These are phyloP conservation scores for Amphilophus citrinellus DNA, from an alignment of 2,113 vertebrate genomes.

Conservation along the genomic window DNA sequence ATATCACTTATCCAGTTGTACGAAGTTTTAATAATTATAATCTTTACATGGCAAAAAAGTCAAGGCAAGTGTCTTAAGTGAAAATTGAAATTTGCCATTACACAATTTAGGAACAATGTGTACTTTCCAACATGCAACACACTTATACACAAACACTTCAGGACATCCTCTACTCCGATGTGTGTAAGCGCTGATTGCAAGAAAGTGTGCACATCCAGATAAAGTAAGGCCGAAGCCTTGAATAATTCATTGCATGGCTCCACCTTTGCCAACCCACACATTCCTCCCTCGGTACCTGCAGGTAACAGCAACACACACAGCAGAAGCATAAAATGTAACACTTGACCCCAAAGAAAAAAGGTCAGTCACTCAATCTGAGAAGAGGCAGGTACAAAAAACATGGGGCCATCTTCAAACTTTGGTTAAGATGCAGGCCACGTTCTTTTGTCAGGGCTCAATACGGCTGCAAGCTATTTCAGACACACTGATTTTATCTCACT, in stretches of 20 bases:
- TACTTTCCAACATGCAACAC: neutral
- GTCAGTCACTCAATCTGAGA: conserved; percentile 39
- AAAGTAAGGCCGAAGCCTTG: conserved; percentile 42
- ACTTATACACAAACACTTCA: neutral
- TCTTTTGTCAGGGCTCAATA: conserved; percentile 42
- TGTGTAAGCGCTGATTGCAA: conserved; percentile 25
- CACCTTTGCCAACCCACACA: conserved; percentile 27
- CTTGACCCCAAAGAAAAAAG: conserved; percentile 6
- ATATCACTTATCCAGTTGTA: conserved; percentile 52
- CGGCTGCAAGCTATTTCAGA: conserved; percentile 29
- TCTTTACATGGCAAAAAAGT: neutral
- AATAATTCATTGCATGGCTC: conserved; percentile 55
- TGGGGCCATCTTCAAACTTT: conserved; percentile 11
- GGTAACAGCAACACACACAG: conserved; percentile 19
- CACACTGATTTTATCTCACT: conserved; percentile 30
- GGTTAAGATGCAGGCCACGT: neutral
- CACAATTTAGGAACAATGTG: neutral
- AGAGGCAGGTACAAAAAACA: conserved; percentile 29
- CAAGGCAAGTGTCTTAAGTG: neutral
- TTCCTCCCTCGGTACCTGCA: conserved; percentile 6
- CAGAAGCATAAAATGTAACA: conserved; percentile 44
- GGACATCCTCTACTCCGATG: neutral
- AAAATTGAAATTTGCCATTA: neutral
- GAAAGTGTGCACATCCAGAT: conserved; percentile 24
- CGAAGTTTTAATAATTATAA: neutral